phyloP scores from a whole-genome alignment of 2,888 invertebrate species.

The Polydrusus pterygomalis region DNA sequence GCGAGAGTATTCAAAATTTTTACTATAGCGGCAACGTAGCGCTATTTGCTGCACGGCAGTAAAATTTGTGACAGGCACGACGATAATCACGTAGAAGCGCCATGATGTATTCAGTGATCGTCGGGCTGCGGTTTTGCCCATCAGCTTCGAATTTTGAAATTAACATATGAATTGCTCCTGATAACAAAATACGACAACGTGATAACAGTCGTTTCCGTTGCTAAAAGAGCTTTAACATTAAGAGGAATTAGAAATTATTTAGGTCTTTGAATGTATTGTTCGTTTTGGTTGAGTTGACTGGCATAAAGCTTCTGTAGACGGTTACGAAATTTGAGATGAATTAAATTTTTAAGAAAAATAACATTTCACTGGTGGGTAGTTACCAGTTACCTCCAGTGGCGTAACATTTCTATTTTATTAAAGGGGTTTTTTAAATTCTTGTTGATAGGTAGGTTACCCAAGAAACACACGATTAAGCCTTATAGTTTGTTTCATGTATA shows the following conservation, averaged over 20 bases:
- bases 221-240: conserved; percentile 9
- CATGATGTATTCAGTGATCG: conserved; percentile 27
- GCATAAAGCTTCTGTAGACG: neutral
- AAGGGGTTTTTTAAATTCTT: too few relatives aligned
- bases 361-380: too few relatives aligned
- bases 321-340: neutral
- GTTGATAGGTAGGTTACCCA: too few relatives aligned
- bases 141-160: conserved; percentile 29
- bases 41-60: too few relatives aligned
- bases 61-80: too few relatives aligned
- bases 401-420: too few relatives aligned
- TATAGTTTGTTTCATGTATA: too few relatives aligned
- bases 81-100: neutral
- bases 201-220: conserved; percentile 8
- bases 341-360: too few relatives aligned
- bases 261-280: neutral
- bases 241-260: conserved; percentile 9
- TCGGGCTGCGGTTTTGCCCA: conserved; percentile 23
- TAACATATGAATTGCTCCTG: conserved; percentile 23
- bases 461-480: too few relatives aligned
- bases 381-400: too few relatives aligned
- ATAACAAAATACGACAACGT: conserved; percentile 25
- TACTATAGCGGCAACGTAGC: too few relatives aligned
- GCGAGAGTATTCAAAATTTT: too few relatives aligned
- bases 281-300: neutral